Percentiles rank a stretch among this genome's conserved stretches.
These are phyloP conservation scores for Osmerus mordax DNA, from an alignment of 2,113 vertebrate species.

Conservation along the genomic window DNA sequence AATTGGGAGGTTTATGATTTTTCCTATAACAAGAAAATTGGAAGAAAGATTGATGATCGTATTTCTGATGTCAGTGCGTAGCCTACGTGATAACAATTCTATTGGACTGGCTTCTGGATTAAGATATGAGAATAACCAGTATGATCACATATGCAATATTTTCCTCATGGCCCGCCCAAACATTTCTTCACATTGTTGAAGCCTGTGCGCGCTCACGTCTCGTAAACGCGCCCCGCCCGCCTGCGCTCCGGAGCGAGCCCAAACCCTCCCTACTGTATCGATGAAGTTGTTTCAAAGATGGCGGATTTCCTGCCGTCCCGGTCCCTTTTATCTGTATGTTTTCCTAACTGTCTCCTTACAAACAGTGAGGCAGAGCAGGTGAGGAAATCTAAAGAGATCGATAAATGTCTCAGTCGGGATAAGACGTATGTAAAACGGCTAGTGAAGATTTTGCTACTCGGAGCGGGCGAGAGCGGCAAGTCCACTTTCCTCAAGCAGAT, in stretches of 20 bases:
- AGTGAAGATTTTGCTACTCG: constrained; percentile 91
- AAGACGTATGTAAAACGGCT: constrained; percentile 89
- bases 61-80: too few relatives aligned
- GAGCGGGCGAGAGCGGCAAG: constrained; percentile 95
- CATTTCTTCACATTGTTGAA: constrained; percentile 6
- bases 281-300: constrained; percentile 91
- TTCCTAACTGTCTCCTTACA: constrained; percentile 88
- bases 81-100: too few relatives aligned
- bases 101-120: too few relatives aligned
- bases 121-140: not conserved
- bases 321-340: constrained; percentile 87
- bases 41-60: too few relatives aligned
- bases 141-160: not conserved
- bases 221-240: constrained; percentile 43
- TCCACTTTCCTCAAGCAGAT: constrained; percentile 98
- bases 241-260: not conserved
- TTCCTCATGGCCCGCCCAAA: constrained; percentile 26
- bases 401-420: constrained; percentile 83
- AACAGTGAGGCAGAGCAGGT: constrained; percentile 87
- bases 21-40: too few relatives aligned
- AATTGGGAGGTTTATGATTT: too few relatives aligned
- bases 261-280: constrained; percentile 62
- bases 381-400: constrained; percentile 90
- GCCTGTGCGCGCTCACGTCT: constrained; percentile 32
- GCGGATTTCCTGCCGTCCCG: constrained; percentile 97